A percentile compares a stretch with the other conserved stretches of the same genome.
These are phyloP conservation scores for Heliconius erato DNA, from an alignment of 2,888 invertebrate species.

Conservation along the genomic window DNA sequence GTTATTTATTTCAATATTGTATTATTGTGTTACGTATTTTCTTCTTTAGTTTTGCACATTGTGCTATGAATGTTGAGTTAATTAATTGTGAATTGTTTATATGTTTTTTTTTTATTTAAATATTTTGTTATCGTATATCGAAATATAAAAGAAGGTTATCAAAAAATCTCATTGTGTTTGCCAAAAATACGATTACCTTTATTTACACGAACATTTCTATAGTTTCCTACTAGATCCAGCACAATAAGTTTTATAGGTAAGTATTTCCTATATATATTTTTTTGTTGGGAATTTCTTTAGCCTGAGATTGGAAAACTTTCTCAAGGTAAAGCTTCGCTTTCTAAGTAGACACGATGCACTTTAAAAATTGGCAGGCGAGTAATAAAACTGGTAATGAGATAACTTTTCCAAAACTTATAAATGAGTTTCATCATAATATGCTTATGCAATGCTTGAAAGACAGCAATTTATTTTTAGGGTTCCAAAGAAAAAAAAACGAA, in stretches of 20 bases:
- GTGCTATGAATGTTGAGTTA: conserved; percentile 2
- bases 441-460: neutral
- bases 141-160: too few species aligned
- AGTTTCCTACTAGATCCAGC: neutral
- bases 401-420: conserved; percentile 2
- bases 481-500: too few species aligned
- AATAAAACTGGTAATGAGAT: conserved; percentile 14
- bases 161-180: too few species aligned
- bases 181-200: too few species aligned
- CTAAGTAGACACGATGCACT: conserved; percentile 28
- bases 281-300: conserved; percentile 11
- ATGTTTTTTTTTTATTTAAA: neutral
- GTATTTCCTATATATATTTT: conserved; percentile 10
- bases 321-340: conserved; percentile 11
- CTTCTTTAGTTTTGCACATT: neutral
- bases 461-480: neutral
- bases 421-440: conserved; percentile 1
- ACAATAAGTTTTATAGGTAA: neutral
- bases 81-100: conserved; percentile 19
- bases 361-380: conserved; percentile 5
- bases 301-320: conserved; percentile 24
- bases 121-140: too few species aligned
- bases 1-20: conserved; percentile 13
- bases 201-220: too few species aligned
- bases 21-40: conserved; percentile 5